These are phyloP conservation scores for Philhelius pedissequus DNA, from an alignment of 2,888 invertebrate species.

Conservation along the genomic window DNA sequence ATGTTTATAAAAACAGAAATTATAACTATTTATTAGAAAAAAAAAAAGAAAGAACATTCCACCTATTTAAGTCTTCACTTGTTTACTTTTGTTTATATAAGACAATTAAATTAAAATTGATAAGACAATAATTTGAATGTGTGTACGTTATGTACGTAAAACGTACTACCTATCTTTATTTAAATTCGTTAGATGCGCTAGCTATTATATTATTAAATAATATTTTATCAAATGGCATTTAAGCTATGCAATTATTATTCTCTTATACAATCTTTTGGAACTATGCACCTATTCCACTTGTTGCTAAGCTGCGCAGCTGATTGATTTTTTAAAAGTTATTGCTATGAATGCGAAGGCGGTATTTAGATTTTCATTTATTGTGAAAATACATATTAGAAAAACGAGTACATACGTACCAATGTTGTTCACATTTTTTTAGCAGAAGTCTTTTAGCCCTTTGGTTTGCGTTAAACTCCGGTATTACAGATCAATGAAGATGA, in stretches of 20 bases:
- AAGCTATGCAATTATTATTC: not conserved
- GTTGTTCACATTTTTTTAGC: no score
- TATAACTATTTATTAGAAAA: not conserved
- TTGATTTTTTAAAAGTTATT: not conserved
- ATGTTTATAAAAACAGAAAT: not conserved
- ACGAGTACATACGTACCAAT: no score
- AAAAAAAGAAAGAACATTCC: not conserved
- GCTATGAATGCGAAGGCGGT: not conserved
- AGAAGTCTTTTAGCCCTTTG: no score
- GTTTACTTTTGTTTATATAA: conserved; percentile 64
- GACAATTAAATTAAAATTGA: conserved; percentile 56
- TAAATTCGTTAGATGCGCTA: not conserved
- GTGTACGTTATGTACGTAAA: not conserved
- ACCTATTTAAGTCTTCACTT: conserved; percentile 3
- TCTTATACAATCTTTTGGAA: not conserved
- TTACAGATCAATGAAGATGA: no score
- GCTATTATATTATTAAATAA: conserved; percentile 26
- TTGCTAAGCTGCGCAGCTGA: not conserved
- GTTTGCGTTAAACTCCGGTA: no score
- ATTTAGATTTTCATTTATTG: no score
- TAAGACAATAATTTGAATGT: conserved; percentile 45
- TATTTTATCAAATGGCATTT: not conserved
- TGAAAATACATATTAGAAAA: no score
- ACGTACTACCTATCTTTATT: not conserved
- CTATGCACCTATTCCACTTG: not conserved